Evolutionary conservation across 2,113 vertebrate species (phyloP).

Genomic region (Ctenomys sociabilis): DNA sequence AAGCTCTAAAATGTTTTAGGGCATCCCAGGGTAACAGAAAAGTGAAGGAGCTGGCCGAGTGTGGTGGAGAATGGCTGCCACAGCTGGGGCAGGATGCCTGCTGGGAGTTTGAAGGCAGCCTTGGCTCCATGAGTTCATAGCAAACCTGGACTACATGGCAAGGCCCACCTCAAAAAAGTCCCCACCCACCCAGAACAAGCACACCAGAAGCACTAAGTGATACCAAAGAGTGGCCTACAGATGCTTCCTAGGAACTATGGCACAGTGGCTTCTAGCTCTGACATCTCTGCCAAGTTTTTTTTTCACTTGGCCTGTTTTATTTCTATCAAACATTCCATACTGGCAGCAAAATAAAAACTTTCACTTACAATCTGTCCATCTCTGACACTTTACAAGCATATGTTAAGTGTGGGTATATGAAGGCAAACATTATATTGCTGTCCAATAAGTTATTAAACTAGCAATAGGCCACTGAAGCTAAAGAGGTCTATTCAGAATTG

Average conservation of each 20-base stretch:
- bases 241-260: constrained; percentile 66
- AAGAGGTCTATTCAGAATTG: constrained; percentile 59
- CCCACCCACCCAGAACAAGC: not conserved
- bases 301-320: constrained; percentile 47
- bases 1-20: not conserved
- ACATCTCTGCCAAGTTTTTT: constrained; percentile 67
- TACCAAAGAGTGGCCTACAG: constrained; percentile 63
- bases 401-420: constrained; percentile 57
- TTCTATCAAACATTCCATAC: constrained; percentile 68
- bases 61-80: not conserved
- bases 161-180: not conserved
- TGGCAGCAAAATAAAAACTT: constrained; percentile 64
- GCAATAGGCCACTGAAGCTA: constrained; percentile 56
- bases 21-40: constrained; percentile 48
- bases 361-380: constrained; percentile 72
- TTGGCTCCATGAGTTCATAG: not conserved
- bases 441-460: constrained; percentile 60
- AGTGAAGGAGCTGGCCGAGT: not conserved
- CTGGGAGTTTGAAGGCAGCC: not conserved
- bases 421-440: constrained; percentile 64
- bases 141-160: not conserved
- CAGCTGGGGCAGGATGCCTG: not conserved
- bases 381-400: constrained; percentile 67
- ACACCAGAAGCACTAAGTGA: constrained; percentile 44
- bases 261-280: constrained; percentile 73